Evolutionary conservation across 64 coral and sea anemone genomes (phyloP).

Genomic region (Porites lutea): DNA sequence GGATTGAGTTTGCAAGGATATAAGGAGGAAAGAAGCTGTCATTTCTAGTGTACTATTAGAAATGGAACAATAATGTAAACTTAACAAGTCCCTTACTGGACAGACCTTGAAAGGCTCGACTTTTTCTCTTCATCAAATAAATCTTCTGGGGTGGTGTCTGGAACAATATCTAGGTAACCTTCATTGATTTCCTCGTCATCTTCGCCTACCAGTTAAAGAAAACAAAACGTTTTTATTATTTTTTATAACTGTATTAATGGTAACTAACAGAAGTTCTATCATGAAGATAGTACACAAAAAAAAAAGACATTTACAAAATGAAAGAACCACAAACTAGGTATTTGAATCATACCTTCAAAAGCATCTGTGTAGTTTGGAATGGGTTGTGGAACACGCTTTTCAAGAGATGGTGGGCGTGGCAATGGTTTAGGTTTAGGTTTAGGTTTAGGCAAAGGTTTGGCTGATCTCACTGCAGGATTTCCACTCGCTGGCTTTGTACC

Average conservation of each 20-base stretch:
- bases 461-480: background rate
- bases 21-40: no score
- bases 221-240: background rate
- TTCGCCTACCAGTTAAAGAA: background rate
- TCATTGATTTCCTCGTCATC: slow-evolving; percentile 15
- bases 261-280: no score
- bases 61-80: no score
- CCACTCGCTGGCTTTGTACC: background rate
- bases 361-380: background rate
- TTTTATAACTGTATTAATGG: no score
- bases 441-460: background rate
- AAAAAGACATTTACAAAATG: no score
- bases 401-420: background rate
- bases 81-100: background rate
- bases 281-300: no score
- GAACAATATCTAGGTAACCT: slow-evolving; percentile 38
- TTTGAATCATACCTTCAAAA: background rate
- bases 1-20: no score
- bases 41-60: no score
- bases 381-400: background rate
- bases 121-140: background rate
- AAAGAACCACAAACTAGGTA: no score
- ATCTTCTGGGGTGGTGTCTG: slow-evolving; percentile 27
- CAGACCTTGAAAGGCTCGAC: slow-evolving; percentile 12
- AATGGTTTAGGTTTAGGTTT: slow-evolving; percentile 14